Evolutionary conservation across 2,113 vertebrate species (phyloP).

Genomic region (Aix galericulata): DNA sequence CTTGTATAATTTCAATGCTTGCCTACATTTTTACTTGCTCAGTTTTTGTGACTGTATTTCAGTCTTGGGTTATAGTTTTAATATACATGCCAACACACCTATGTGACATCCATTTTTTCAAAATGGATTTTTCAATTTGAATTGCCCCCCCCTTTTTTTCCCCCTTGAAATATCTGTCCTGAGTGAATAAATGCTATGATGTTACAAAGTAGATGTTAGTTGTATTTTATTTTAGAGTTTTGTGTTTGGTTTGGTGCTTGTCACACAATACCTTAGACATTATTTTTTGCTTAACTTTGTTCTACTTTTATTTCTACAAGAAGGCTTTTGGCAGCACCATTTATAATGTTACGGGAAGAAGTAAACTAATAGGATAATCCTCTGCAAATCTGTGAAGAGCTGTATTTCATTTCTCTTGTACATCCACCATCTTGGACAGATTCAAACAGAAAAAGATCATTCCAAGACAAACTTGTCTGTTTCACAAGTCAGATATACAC

Average conservation of each 20-base stretch:
- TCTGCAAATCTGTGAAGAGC: neutral
- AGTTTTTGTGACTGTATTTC: neutral
- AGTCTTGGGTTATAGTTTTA: neutral
- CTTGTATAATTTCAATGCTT: neutral
- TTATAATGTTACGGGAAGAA: neutral
- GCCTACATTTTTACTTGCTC: too few relatives aligned
- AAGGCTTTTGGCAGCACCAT: neutral
- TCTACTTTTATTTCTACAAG: neutral
- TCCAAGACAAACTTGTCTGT: neutral
- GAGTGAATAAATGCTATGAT: neutral
- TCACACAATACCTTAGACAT: neutral
- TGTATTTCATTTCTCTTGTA: neutral
- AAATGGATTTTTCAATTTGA: neutral
- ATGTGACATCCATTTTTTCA: neutral
- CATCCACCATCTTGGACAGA: neutral
- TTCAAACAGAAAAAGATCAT: neutral
- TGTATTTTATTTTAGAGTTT: neutral
- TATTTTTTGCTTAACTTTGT: neutral
- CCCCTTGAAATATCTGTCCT: neutral
- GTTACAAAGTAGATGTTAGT: neutral
- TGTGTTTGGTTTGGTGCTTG: neutral
- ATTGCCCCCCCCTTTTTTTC: neutral
- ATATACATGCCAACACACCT: neutral
- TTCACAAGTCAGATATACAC: neutral
- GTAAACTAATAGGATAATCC: neutral